Percentiles rank a stretch among this genome's conserved stretches.
phyloP scores from a whole-genome alignment of 64 coral and sea anemone species.

The Stichodactyla mertensii region DNA sequence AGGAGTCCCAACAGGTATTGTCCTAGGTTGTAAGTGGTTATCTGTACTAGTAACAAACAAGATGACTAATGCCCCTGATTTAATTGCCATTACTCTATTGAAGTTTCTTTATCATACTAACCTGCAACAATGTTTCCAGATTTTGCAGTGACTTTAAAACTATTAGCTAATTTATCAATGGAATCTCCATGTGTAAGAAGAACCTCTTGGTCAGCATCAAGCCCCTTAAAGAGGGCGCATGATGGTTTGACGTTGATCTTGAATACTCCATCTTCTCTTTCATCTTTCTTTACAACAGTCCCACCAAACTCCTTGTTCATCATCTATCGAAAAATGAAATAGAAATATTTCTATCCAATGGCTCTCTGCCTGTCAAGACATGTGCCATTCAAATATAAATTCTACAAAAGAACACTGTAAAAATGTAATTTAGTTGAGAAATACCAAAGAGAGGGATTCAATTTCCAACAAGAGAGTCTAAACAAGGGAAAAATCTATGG shows the following conservation, averaged over 20 bases:
- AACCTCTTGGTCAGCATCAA: constrained; percentile 71
- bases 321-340: constrained; percentile 49
- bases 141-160: constrained; percentile 81
- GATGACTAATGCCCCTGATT: too few relatives aligned
- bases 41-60: too few relatives aligned
- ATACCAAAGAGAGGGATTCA: too few relatives aligned
- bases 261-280: constrained; percentile 93
- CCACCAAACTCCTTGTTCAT: constrained; percentile 94
- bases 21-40: too few relatives aligned
- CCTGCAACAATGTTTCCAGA: constrained; percentile 93
- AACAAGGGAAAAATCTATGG: too few relatives aligned
- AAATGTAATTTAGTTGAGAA: too few relatives aligned
- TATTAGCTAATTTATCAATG: constrained; percentile 69
- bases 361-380: too few relatives aligned
- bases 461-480: too few relatives aligned
- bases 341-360: neutral
- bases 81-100: too few relatives aligned
- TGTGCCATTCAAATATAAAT: too few relatives aligned
- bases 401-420: too few relatives aligned
- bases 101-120: neutral
- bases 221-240: constrained; percentile 78
- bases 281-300: constrained; percentile 78
- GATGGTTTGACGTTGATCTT: constrained; percentile 63
- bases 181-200: constrained; percentile 92
- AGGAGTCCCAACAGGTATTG: too few relatives aligned